Evolutionary conservation across 1,140 invertebrate genomes (phyloP), one percentile per base, ranked within the genome.

Genomic region (Chrysomallon squamiferum): DNA sequence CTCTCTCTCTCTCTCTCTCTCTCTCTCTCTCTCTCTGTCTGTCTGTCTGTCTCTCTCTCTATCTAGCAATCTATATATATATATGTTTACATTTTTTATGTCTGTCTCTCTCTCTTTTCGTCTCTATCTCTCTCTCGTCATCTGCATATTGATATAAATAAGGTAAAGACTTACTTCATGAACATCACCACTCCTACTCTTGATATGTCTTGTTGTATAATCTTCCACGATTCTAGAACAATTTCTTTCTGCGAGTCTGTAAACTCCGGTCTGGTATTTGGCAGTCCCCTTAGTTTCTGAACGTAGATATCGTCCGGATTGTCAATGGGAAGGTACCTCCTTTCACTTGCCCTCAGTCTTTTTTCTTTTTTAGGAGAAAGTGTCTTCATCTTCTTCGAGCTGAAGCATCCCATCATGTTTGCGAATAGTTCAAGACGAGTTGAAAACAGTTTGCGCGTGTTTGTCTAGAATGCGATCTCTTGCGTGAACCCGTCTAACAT

Each of bases 141-240:
- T 29, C 11, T 47, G 5, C 13, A 15, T 32, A 18, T 47, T 29
- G 35, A 38, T 38, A 38, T 15, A 38, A 5, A 15, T 7, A 7
- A 7, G 6, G 15, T 5, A 38, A 5, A 5, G 27, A 77, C 79
- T 79, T 70, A 82, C 79, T 73, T 79, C 67, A 88, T 87, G 66
- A 88, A 88, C 41, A 87, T 87, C 59, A 88, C 87, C 59, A 89
- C 87, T 5, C 88, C 88, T 18, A 89, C 88, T 71, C 84, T 83
- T 11, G 87, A 84, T 27, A 89, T 87, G 66, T 88, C 86, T 35
- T 83, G 82, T 71, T 88, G 87, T 22, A 89, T 74, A 11, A 83
- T 69, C 54, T 87, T 87, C 88, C 88, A 88, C 1, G 84, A 86
- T 22, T 83, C 79, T 2, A 80, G 69, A 2, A 88, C 81, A 47